Conservation (phyloP, 1,140 invertebrate genomes). For the Trichonephila inaurata region DNA sequence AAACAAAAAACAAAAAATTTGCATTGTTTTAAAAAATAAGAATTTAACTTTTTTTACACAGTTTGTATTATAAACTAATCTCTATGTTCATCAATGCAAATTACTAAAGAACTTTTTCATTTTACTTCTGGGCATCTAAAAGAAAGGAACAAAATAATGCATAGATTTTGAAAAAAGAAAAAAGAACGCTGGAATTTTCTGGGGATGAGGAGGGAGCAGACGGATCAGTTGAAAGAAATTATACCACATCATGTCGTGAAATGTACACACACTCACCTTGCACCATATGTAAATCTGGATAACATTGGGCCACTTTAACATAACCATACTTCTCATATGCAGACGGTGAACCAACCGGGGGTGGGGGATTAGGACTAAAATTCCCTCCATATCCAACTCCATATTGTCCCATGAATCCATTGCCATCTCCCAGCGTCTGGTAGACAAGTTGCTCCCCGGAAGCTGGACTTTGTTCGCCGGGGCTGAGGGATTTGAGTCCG, state of each 20-base stretch:
- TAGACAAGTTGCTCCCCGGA: constrained; percentile 38
- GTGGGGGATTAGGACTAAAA: background rate
- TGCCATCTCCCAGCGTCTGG: constrained; percentile 61
- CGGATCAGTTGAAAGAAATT: too few species aligned
- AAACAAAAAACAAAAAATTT: too few species aligned
- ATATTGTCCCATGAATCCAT: constrained; percentile 36
- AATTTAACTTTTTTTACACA: too few species aligned
- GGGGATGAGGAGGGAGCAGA: too few species aligned
- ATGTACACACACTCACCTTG: background rate
- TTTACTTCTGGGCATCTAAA: too few species aligned
- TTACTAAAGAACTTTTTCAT: too few species aligned
- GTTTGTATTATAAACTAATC: too few species aligned
- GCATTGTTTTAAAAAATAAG: too few species aligned
- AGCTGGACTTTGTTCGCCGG: background rate
- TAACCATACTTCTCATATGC: constrained; percentile 43
- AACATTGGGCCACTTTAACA: background rate
- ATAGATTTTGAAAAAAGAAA: too few species aligned
- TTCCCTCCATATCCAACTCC: background rate
- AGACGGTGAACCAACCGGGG: background rate
- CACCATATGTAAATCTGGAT: constrained; percentile 49
- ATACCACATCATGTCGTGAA: background rate
- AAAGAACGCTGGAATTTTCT: too few species aligned
- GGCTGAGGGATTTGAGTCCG: constrained; percentile 29
- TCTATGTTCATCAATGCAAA: too few species aligned
- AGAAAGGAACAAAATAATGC: too few species aligned